A percentile compares a stretch with the other conserved stretches of the same genome.
Evolutionary conservation across 1,140 invertebrate species (phyloP).

Genomic region (Acyrthosiphon pisum): DNA sequence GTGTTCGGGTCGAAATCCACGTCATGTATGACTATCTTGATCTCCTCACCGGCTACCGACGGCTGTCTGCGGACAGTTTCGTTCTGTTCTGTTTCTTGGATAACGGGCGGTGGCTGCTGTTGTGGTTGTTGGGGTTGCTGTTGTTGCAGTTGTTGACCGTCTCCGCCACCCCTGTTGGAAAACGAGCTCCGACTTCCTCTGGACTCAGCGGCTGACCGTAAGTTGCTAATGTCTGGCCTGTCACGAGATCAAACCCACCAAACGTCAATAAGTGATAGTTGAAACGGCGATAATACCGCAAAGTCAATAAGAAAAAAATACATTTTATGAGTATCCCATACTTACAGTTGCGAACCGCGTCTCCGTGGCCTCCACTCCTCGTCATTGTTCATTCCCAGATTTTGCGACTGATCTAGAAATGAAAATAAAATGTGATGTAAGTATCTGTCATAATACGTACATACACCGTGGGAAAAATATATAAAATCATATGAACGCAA

Average conservation of each 20-base stretch:
- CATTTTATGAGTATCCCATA: constrained; percentile 59
- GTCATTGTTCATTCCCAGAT: constrained; percentile 64
- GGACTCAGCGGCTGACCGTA: not conserved
- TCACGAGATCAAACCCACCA: not conserved
- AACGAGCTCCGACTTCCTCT: constrained; percentile 34
- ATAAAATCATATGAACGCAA: not conserved
- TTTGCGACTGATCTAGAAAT: constrained; percentile 61
- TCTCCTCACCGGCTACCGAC: constrained; percentile 87
- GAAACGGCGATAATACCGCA: not conserved
- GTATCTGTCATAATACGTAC: not conserved
- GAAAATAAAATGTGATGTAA: not conserved
- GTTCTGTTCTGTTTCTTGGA: constrained; percentile 59
- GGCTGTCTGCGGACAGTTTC: constrained; percentile 73
- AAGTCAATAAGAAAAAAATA: not conserved
- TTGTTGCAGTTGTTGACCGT: not conserved
- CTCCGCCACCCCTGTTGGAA: not conserved
- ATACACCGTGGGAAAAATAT: not conserved
- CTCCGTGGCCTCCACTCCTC: constrained; percentile 77
- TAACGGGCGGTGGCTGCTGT: not conserved
- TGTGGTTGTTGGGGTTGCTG: constrained; percentile 63
- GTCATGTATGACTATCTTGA: constrained; percentile 91
- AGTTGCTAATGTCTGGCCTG: constrained; percentile 50
- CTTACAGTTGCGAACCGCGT: constrained; percentile 80
- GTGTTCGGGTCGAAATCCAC: constrained; percentile 72
- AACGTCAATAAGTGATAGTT: not conserved